These are phyloP conservation scores for Nomada lathburiana DNA, from an alignment of 2,888 invertebrate genomes.

Conservation along the genomic window DNA sequence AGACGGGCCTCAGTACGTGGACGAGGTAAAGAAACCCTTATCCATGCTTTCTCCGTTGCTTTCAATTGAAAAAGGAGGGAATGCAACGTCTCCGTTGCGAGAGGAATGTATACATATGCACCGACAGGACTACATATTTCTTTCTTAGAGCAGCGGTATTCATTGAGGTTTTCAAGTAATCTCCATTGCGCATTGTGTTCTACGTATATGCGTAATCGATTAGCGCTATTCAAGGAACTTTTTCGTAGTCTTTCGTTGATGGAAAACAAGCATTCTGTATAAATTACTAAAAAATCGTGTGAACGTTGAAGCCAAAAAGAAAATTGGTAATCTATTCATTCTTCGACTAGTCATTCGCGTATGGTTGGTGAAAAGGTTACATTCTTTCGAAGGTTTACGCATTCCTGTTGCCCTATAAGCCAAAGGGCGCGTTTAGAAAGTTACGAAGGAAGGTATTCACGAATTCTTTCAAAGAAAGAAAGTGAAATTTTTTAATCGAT, in stretches of 20 bases:
- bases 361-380: constrained; percentile 31
- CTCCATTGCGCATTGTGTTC: constrained; percentile 17
- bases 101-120: neutral
- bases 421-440: constrained; percentile 30
- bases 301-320: too few species aligned
- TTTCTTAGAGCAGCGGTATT: neutral
- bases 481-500: neutral
- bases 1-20: constrained; percentile 17
- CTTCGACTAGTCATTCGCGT: constrained; percentile 5
- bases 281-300: too few species aligned
- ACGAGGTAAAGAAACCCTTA: constrained; percentile 34
- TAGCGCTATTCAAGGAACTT: constrained; percentile 7
- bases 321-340: too few species aligned
- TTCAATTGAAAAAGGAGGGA: neutral
- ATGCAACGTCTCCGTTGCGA: constrained; percentile 20
- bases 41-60: constrained; percentile 42
- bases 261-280: too few species aligned
- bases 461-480: neutral
- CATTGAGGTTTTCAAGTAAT: constrained; percentile 28
- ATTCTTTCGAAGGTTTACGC: constrained; percentile 41
- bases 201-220: constrained; percentile 8
- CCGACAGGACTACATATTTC: neutral
- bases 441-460: neutral
- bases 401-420: constrained; percentile 30
- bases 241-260: too few species aligned